Conservation (phyloP, 2,888 invertebrate species). For the Philopedon plagiatum region DNA sequence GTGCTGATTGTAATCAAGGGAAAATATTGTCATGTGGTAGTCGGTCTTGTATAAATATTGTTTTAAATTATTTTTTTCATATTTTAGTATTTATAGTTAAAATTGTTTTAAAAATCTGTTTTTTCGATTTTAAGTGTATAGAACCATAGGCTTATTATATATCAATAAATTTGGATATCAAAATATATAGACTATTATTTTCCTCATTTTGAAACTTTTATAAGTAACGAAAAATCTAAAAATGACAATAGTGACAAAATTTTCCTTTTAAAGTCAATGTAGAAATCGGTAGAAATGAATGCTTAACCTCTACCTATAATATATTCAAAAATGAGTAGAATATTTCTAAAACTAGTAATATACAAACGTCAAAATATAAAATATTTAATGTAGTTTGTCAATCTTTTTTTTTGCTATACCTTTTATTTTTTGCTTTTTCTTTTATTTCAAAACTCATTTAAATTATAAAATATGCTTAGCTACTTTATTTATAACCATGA, state of each 20-base stretch:
- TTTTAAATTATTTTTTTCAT: constrained; percentile 25
- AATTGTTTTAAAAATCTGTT: constrained; percentile 25
- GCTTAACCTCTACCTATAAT: constrained; percentile 36
- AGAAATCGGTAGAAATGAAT: constrained; percentile 29
- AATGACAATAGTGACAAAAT: constrained; percentile 29
- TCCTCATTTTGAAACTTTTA: background rate
- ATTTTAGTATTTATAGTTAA: constrained; percentile 13
- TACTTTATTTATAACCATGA: too few species aligned
- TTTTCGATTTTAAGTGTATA: constrained; percentile 31
- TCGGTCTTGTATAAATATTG: constrained; percentile 20
- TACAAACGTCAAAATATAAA: constrained; percentile 6
- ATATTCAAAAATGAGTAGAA: constrained; percentile 37
- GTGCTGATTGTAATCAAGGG: constrained; percentile 20
- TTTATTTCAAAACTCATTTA: too few species aligned
- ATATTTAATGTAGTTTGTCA: background rate
- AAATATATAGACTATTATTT: constrained; percentile 28
- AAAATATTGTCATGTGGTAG: constrained; percentile 34
- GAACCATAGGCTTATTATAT: constrained; percentile 15
- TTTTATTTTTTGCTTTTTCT: background rate
- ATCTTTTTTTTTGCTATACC: background rate
- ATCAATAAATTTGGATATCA: constrained; percentile 26
- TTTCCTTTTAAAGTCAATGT: constrained; percentile 23
- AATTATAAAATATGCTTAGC: too few species aligned
- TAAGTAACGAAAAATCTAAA: constrained; percentile 1
- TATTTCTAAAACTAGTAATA: constrained; percentile 8